These are phyloP conservation scores for Panagrolaimus sp. DNA, from an alignment of 1,140 invertebrate species.

Conservation along the genomic window DNA sequence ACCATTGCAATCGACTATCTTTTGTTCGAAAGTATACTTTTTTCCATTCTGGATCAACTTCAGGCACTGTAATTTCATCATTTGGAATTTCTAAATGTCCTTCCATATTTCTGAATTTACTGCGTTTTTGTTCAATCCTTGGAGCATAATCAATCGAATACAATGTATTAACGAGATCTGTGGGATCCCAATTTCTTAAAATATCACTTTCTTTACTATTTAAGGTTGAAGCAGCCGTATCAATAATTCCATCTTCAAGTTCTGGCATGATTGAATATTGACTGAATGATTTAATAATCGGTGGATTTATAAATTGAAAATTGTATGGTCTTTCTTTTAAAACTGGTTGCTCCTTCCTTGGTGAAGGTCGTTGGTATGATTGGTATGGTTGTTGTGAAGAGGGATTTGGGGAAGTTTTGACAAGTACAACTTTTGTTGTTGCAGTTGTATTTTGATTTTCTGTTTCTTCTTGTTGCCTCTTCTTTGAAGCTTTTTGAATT, in stretches of 20 bases:
- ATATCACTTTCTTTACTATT: neutral
- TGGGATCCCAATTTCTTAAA: constrained; percentile 9
- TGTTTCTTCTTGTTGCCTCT: too few relatives aligned
- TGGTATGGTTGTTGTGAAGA: too few relatives aligned
- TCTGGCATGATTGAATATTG: constrained; percentile 2
- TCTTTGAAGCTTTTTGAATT: too few relatives aligned
- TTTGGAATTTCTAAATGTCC: constrained; percentile 53
- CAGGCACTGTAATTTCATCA: constrained; percentile 32
- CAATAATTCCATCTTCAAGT: constrained; percentile 7
- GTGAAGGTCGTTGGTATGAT: too few relatives aligned
- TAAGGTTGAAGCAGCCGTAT: neutral
- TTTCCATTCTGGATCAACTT: constrained; percentile 43
- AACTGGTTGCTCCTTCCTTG: too few relatives aligned
- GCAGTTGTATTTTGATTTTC: too few relatives aligned
- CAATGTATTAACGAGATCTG: neutral
- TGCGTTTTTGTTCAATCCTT: constrained; percentile 37
- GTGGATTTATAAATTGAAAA: too few relatives aligned
- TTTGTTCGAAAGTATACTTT: constrained; percentile 45
- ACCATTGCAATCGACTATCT: constrained; percentile 56
- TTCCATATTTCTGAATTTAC: constrained; percentile 49
- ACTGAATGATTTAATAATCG: too few relatives aligned
- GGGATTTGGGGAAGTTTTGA: too few relatives aligned
- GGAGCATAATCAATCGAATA: constrained; percentile 39
- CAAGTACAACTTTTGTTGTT: too few relatives aligned
- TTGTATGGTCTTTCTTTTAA: too few relatives aligned